phyloP scores from a whole-genome alignment of 2,888 invertebrate species.

The Quadroppia sp. region DNA sequence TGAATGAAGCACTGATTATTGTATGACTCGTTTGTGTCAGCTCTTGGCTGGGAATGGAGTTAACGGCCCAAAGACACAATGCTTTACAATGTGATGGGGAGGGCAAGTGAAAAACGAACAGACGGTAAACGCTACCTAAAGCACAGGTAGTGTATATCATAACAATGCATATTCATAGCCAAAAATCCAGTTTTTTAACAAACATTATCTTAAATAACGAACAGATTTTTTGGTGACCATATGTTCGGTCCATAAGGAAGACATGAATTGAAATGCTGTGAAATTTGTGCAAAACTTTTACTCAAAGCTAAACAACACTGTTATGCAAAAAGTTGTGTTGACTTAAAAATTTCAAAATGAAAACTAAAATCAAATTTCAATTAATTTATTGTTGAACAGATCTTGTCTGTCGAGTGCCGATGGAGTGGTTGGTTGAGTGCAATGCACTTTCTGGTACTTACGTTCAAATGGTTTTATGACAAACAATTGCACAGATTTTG shows the following conservation, averaged over 20 bases:
- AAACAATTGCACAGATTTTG: constrained; percentile 12
- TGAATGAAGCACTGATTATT: neutral
- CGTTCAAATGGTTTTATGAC: neutral
- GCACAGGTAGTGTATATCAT: neutral
- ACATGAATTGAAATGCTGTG: neutral
- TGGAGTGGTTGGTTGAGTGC: neutral
- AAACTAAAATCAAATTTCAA: neutral
- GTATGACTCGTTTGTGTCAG: neutral
- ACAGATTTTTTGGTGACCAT: constrained; percentile 1
- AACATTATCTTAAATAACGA: neutral
- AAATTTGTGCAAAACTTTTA: neutral
- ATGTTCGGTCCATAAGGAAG: neutral
- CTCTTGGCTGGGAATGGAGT: constrained; percentile 12
- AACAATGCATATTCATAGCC: neutral
- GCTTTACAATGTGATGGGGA: neutral
- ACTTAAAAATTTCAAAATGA: neutral
- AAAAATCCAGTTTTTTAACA: neutral
- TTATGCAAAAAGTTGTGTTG: constrained; percentile 4
- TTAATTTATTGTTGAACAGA: constrained; percentile 6
- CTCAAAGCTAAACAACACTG: neutral
- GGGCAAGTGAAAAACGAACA: neutral
- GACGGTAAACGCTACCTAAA: neutral
- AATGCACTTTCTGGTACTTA: constrained; percentile 19
- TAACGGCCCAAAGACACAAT: constrained; percentile 36
- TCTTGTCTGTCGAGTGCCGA: constrained; percentile 4